These are phyloP conservation scores for Aphelenchoides besseyi DNA, from an alignment of 1,140 invertebrate species.

Conservation along the genomic window DNA sequence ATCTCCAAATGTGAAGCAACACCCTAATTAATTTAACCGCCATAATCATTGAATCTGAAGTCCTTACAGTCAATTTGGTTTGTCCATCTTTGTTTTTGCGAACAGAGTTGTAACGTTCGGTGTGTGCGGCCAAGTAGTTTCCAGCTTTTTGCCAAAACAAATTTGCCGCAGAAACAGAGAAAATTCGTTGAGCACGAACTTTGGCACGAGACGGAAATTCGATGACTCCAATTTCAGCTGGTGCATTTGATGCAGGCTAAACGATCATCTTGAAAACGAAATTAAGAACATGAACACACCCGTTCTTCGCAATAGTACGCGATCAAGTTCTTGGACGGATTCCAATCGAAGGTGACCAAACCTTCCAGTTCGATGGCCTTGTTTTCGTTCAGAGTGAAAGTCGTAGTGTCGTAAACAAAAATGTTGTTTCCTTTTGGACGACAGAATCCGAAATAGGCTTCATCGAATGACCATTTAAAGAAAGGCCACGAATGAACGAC, in stretches of 20 bases:
- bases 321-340: slow-evolving; percentile 88
- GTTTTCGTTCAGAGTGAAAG: slow-evolving; percentile 49
- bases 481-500: slow-evolving; percentile 42
- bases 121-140: slow-evolving; percentile 94
- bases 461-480: slow-evolving; percentile 84
- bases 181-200: slow-evolving; percentile 90
- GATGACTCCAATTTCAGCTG: slow-evolving; percentile 59
- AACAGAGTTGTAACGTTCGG: slow-evolving; percentile 91
- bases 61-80: slow-evolving; percentile 79
- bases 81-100: slow-evolving; percentile 77
- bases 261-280: neutral
- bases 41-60: slow-evolving; percentile 16
- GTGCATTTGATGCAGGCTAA: slow-evolving; percentile 41
- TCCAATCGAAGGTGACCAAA: slow-evolving; percentile 87
- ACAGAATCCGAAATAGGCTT: slow-evolving; percentile 78
- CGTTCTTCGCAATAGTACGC: slow-evolving; percentile 97
- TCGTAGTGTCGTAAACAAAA: slow-evolving; percentile 78
- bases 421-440: slow-evolving; percentile 69
- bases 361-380: slow-evolving; percentile 47
- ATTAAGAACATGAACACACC: slow-evolving; percentile 66
- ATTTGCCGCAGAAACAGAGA: slow-evolving; percentile 95
- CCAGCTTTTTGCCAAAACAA: slow-evolving; percentile 99
- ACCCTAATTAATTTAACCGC: slow-evolving; percentile 69
- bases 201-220: slow-evolving; percentile 73
- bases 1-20: slow-evolving; percentile 99